Base-by-base conservation (phyloP, 2,113 vertebrate genomes). In the Gymnarchus niloticus region DNA sequence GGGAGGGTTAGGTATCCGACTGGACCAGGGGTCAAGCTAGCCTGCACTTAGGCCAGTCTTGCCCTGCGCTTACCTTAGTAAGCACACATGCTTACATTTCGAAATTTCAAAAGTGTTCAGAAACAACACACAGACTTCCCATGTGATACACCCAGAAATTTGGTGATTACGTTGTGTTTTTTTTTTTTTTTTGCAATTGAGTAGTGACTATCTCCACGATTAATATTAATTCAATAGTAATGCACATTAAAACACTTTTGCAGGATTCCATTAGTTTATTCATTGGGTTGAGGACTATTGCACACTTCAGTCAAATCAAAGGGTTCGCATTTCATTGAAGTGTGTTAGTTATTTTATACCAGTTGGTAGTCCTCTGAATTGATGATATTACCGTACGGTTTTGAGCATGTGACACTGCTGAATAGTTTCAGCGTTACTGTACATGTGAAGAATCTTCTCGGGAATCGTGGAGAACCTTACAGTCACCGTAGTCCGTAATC, bases 31-130 rank as follows among this genome's bases (percentile, higher is more conserved):
- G 65, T 33, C 19, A 17, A 28, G 12, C 41, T 73, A 37, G 28
- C 33, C 76, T 33, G 10, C 77, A 48, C 77, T 25, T 6, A 44
- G 48, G 23, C 9, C n/a, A 48, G 21, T 21, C 46, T 51, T 25
- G 46, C 44, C 44, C 44, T 57, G 23, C 46, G n/a, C 44, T 81
- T 81, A 23, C 77, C 77, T 81, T 81, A 81, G 77, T 81, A 51
- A 81, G 44, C n/a, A 80, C 77, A 81, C 77, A 49, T 51, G 48
- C 77, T 81, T 51, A 81, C 23, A 25, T 57, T 57, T 57, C 23
- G 2, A 57, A 57, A 81, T 51, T 12, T 51, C 19, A 81, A 25
- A 9, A 28, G 21, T 23, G 44, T n/a, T 81, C 6, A 44, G 23
- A 9, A 41, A 73, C 14, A 17, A 4, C 33, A n/a, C n/a, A n/a